Evolutionary conservation across 1,140 invertebrate species (phyloP).

Genomic region (Venturia canescens): DNA sequence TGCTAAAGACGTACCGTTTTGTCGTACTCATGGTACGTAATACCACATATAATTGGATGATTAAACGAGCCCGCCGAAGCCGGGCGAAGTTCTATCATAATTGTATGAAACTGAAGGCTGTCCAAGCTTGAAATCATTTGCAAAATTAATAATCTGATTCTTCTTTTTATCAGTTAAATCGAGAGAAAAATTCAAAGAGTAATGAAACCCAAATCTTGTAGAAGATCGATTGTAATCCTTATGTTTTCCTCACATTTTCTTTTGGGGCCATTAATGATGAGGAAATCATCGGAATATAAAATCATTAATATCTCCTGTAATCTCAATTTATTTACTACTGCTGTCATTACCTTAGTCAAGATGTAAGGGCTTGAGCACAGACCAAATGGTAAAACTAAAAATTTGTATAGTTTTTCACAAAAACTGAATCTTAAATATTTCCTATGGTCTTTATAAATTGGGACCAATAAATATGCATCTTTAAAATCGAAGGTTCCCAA

Average conservation of each 20-base stretch:
- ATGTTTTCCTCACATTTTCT: not conserved
- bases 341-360: conserved; percentile 15
- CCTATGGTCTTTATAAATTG: not conserved
- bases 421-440: conserved; percentile 21
- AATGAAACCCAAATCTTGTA: not conserved
- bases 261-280: not conserved
- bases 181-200: not conserved
- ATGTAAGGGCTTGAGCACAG: conserved; percentile 14
- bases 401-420: not conserved
- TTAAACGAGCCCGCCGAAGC: too few relatives aligned
- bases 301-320: not conserved
- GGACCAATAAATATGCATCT: too few relatives aligned
- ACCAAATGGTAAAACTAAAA: too few relatives aligned
- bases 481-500: too few relatives aligned
- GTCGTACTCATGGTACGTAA: too few relatives aligned
- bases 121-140: not conserved
- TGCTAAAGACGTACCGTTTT: too few relatives aligned
- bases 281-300: conserved; percentile 11
- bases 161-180: conserved; percentile 17
- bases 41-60: too few relatives aligned
- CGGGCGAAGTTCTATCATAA: too few relatives aligned
- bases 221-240: not conserved
- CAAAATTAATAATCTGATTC: not conserved
- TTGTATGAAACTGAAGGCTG: too few relatives aligned
- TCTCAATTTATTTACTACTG: conserved; percentile 4